phyloP scores from a whole-genome alignment of 2,888 invertebrate genomes.

The Nymphalis c-album region DNA sequence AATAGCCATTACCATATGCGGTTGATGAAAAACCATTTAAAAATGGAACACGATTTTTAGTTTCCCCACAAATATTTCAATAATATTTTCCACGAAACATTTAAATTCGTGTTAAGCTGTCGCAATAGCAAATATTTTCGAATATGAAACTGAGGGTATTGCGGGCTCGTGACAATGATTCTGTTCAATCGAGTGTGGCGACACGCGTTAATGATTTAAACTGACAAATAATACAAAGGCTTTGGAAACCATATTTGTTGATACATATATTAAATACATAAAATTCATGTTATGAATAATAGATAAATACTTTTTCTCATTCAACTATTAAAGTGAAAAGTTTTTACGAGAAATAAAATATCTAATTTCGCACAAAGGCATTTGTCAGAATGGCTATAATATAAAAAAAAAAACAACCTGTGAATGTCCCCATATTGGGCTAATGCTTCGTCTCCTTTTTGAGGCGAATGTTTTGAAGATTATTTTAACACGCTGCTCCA shows the following conservation, averaged over 20 bases:
- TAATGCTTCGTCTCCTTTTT: no score
- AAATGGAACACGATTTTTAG: neutral
- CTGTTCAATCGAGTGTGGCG: neutral
- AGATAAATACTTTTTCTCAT: no score
- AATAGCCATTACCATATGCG: neutral
- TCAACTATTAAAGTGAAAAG: no score
- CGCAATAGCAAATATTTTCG: neutral
- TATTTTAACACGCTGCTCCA: no score
- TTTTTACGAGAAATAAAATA: no score
- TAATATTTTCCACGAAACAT: neutral
- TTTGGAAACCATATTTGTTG: neutral
- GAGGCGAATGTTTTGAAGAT: no score
- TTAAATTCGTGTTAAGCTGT: neutral
- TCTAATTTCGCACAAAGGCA: no score
- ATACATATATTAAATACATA: neutral
- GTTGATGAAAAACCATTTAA: neutral
- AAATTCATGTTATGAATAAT: no score
- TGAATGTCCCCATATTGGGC: no score
- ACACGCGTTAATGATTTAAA: neutral
- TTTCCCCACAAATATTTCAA: neutral
- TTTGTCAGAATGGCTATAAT: no score
- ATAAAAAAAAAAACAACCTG: no score
- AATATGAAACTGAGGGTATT: neutral
- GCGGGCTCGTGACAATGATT: neutral
- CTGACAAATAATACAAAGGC: neutral